These are phyloP conservation scores for Centropus bengalensis DNA, from an alignment of 2,113 vertebrate genomes.

Conservation along the genomic window DNA sequence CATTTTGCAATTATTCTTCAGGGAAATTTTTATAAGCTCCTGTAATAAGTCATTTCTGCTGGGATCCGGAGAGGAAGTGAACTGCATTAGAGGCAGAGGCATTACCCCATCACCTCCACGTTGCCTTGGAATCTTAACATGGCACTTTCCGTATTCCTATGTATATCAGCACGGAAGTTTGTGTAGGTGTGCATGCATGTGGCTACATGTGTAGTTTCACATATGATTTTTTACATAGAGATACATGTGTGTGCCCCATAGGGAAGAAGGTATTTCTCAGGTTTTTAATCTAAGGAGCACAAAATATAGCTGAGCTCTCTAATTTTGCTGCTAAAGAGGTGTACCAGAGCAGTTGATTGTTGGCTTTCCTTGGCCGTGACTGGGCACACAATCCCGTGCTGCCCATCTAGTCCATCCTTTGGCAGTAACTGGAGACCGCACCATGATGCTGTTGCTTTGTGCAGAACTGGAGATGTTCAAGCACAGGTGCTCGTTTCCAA, in stretches of 20 bases:
- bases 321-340: not conserved
- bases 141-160: not conserved
- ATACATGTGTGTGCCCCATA: not conserved
- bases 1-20: conserved; percentile 56
- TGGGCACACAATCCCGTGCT: not conserved
- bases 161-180: not conserved
- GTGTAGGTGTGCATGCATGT: rapidly evolving
- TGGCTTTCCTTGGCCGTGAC: not conserved
- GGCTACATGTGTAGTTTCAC: not conserved
- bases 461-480: not conserved
- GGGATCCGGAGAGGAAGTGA: conserved; percentile 7
- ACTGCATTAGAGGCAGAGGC: not conserved
- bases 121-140: not conserved
- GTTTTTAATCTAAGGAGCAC: not conserved
- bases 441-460: rapidly evolving
- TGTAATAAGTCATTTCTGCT: conserved; percentile 45
- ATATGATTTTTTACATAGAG: not conserved
- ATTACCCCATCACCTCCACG: not conserved
- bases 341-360: not conserved
- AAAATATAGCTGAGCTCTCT: not conserved
- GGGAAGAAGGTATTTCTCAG: not conserved
- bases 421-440: too few species aligned
- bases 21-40: conserved; percentile 34
- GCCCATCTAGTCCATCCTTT: not conserved
- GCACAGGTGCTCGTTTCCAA: not conserved